Evolutionary conservation across 2,888 invertebrate genomes (phyloP).

Genomic region (Drosophila neotestacea): DNA sequence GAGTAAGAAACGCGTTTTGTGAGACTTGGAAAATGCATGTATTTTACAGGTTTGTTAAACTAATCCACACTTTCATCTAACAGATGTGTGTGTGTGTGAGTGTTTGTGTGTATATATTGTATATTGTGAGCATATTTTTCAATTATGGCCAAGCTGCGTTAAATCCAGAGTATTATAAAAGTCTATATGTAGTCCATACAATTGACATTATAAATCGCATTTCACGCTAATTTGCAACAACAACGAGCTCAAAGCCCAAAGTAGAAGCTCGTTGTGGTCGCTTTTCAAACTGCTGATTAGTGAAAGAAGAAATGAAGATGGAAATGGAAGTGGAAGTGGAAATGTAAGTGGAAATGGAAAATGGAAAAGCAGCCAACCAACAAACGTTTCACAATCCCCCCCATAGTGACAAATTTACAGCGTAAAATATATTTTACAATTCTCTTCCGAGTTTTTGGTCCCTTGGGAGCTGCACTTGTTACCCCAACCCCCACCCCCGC

Average conservation of each 20-base stretch:
- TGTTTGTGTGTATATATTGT: conserved; percentile 1
- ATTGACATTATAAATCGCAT: conserved; percentile 82
- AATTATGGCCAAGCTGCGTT: conserved; percentile 64
- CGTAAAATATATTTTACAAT: conserved; percentile 72
- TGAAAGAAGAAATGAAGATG: conserved; percentile 17
- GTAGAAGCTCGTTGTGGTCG: conserved; percentile 25
- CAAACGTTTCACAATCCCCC: conserved; percentile 13
- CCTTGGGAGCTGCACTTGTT: conserved; percentile 43
- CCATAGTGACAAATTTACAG: conserved; percentile 58
- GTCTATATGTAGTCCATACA: conserved; percentile 40
- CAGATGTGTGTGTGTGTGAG: conserved; percentile 4
- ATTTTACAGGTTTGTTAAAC: conserved; percentile 41
- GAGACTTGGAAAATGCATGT: conserved; percentile 21
- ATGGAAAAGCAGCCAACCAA: conserved; percentile 48
- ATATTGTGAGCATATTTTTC: conserved; percentile 61
- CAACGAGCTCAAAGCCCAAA: conserved; percentile 41
- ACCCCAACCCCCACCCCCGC: background rate
- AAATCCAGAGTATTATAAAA: conserved; percentile 35
- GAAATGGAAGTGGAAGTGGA: no score
- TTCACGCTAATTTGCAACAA: conserved; percentile 80
- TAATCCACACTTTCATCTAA: conserved; percentile 72
- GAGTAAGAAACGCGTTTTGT: background rate
- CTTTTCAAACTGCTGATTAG: conserved; percentile 61
- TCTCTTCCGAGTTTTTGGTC: conserved; percentile 21
- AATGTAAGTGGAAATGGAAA: conserved; percentile 12